Evolutionary conservation across 2,888 invertebrate genomes (phyloP), one percentile per base, ranked within the genome.

Genomic region (Meganola albula): DNA sequence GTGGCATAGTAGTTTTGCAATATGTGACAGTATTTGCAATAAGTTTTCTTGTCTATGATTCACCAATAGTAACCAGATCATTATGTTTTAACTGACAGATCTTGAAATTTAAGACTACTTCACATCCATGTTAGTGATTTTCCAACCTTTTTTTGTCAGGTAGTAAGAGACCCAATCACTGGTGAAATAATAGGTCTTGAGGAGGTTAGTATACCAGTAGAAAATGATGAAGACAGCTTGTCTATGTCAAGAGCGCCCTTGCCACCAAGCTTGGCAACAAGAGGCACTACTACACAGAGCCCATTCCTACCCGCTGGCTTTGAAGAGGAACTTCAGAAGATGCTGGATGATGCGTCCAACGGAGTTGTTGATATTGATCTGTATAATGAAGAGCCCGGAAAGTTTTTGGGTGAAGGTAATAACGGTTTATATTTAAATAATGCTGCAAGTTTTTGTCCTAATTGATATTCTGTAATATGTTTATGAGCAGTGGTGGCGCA

Each of bases 241-340:
- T 95, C 96, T 0, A 90, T 97, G 86, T 88, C 88, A 20, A 85
- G 96, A 50, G 91, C 93, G 11, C 96, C 95, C 0, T 88, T 92
- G 22, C 90, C 92, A 5, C 88, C 92, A 2, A 84, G 86, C 23
- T 89, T 93, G 58, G 89, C 91, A 27, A 88, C 93, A 0, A 87
- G 91, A 53, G 97, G 97, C 9, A 92, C 90, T 30, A 89, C 91
- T 0, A 91, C 91, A 37, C 95, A 94, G 66, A 92, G 90, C 62
- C 96, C 95, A 1, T 97, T 97, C 68, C 90, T 94, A 88, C 97
- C 97, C 1, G 96, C 94, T 26, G 93, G 95, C 2, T 93, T 95
- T 66, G 88, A 90, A 42, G 82, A 89, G 27, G 87, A 89, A 34
- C 48, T 84, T 0, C 75, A 79, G 10, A 83, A 85, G 47, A 73